Conservation (phyloP, 2,888 invertebrate genomes). For the Crematogaster levior region DNA sequence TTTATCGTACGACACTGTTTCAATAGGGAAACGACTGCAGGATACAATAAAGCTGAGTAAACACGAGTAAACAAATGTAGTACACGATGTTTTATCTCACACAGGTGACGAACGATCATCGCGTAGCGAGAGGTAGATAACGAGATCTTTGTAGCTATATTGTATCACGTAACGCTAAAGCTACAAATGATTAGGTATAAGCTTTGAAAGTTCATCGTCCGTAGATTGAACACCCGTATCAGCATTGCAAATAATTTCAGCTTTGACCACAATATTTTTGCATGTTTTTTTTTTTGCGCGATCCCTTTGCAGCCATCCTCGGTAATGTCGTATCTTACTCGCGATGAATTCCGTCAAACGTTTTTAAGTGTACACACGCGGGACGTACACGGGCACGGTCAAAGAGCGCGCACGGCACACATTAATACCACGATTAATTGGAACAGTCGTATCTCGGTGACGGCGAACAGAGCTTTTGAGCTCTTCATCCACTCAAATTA, state of each 20-base stretch:
- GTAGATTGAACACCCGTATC: neutral
- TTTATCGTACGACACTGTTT: constrained; percentile 4
- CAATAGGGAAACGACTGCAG: constrained; percentile 26
- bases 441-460: constrained; percentile 37
- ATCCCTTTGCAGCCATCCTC: neutral
- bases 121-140: neutral
- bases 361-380: neutral
- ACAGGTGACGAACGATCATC: constrained; percentile 5
- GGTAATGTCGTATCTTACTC: neutral
- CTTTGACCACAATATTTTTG: constrained; percentile 21
- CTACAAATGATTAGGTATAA: neutral
- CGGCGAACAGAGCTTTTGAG: constrained; percentile 26
- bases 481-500: constrained; percentile 47
- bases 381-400: neutral
- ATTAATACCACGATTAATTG: constrained; percentile 47
- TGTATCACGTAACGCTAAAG: neutral
- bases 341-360: neutral
- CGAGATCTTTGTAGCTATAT: neutral
- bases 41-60: constrained; percentile 36
- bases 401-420: constrained; percentile 34
- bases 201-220: neutral
- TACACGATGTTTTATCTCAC: constrained; percentile 5
- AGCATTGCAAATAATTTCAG: constrained; percentile 1
- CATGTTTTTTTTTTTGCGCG: too few species aligned
- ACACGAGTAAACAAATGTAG: constrained; percentile 27